phyloP scores from a whole-genome alignment of 1,140 invertebrate species.

The Rhyzopertha dominica region DNA sequence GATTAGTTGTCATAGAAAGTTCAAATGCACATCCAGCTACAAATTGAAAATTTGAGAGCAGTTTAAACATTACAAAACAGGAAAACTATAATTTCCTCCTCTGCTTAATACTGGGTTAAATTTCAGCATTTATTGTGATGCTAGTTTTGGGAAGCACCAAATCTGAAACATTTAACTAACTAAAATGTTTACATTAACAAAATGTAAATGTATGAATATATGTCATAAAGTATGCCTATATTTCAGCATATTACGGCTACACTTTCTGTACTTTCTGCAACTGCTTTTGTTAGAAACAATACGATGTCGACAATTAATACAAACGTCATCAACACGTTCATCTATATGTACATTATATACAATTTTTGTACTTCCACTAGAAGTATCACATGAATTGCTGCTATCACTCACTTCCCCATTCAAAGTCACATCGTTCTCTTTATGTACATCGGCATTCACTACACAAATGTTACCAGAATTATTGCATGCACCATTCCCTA shows the following conservation, averaged over 20 bases:
- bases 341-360: constrained; percentile 20
- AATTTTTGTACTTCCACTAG: constrained; percentile 23
- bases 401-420: constrained; percentile 4
- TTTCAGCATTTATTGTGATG: too few relatives aligned
- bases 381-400: constrained; percentile 17
- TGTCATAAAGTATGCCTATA: constrained; percentile 46
- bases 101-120: too few relatives aligned
- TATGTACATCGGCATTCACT: constrained; percentile 24
- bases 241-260: constrained; percentile 39
- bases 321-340: constrained; percentile 18
- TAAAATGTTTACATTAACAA: too few relatives aligned
- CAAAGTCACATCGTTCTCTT: constrained; percentile 11
- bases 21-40: too few relatives aligned
- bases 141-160: too few relatives aligned
- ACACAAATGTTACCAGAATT: constrained; percentile 7
- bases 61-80: too few relatives aligned
- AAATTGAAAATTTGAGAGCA: too few relatives aligned
- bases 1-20: too few relatives aligned
- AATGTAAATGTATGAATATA: constrained; percentile 20
- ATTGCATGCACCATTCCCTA: background rate
- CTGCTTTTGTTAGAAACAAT: constrained; percentile 32
- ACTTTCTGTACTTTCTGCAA: constrained; percentile 33
- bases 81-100: too few relatives aligned
- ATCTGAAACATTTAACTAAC: too few relatives aligned
- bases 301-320: constrained; percentile 18